phyloP scores from a whole-genome alignment of 2,797 vertebrate genomes.

The Tokudaia muenninki region DNA sequence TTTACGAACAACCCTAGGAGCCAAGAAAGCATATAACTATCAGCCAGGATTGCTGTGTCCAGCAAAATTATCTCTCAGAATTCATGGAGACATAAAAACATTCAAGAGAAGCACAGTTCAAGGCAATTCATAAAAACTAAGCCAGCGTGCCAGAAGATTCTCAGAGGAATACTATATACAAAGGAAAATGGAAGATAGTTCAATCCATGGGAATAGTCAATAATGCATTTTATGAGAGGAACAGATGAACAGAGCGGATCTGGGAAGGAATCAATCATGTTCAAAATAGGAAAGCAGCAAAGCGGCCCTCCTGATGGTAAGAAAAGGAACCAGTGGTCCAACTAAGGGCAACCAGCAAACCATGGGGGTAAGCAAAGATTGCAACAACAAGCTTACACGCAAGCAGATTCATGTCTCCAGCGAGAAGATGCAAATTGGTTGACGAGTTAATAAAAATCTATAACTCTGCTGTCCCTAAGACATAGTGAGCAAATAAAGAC shows the following conservation, averaged over 20 bases:
- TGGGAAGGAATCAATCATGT: not conserved
- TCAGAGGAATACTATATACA: not conserved
- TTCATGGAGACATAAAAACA: not conserved
- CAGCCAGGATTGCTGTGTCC: not conserved
- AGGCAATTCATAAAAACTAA: not conserved
- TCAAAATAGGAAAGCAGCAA: not conserved
- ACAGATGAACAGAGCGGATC: not conserved
- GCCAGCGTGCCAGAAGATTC: not conserved
- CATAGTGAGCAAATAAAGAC: not conserved
- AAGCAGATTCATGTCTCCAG: not conserved
- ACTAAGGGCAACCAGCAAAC: not conserved
- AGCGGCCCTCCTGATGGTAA: rapidly evolving
- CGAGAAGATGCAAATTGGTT: no score
- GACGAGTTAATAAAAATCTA: not conserved
- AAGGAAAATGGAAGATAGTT: not conserved
- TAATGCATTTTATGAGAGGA: not conserved
- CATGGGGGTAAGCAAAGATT: not conserved
- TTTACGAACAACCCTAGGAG: not conserved
- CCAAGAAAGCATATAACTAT: not conserved
- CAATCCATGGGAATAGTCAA: not conserved
- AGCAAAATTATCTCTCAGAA: not conserved
- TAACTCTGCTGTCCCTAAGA: not conserved
- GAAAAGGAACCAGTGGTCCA: not conserved
- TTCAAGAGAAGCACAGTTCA: not conserved
- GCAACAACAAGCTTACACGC: not conserved